Evolutionary conservation across 2,888 invertebrate genomes (phyloP), one percentile per base, ranked within the genome.

Genomic region (Conistra vaccinii): DNA sequence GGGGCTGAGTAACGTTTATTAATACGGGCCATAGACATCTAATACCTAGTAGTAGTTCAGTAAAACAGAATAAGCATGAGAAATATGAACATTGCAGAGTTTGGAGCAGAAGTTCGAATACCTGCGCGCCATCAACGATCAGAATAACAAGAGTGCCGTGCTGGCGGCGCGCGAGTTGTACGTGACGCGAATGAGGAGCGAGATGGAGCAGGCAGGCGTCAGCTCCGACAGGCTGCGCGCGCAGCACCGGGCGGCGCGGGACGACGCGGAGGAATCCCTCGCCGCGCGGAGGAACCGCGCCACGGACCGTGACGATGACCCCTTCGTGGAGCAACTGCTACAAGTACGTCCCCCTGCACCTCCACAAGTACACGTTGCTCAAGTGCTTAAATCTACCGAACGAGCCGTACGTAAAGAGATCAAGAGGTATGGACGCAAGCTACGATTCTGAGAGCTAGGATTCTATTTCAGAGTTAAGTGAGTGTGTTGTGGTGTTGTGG

Each of bases 241-340:
- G 1, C 73, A 82, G 32, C 88, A 90, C 62, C 10, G 51, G 20
- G 67, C 39, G 3, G 86, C 88, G 17, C 35, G 73, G 4, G 35
- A 65, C 2, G 68, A 48, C 0, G 88, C 89, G 0, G 26, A 66
- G 4, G 67, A 48, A 1, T 26, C 48, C 23, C 86, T 89, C 61
- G 73, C 72, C 29, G 58, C 53, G 12, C 80, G 58, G 23, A 81
- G 87, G 42, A 83, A 63, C 51, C 48, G 76, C 7, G 29, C 68
- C 17, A 70, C 85, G 3, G 17, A 53, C 23, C 74, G 81, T 7
- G 57, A 63, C 5, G 63, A 72, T 1, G 86, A 88, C 57, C 58
- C 73, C 45, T 82, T 69, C 67, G 3, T 85, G 62, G 26, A 58
- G 2, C 65, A 78, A 55, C 69, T 88, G 7, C n/a, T 76, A 29